Conservation (phyloP, 2,113 vertebrate genomes). For the Hyperopisus bebe region DNA sequence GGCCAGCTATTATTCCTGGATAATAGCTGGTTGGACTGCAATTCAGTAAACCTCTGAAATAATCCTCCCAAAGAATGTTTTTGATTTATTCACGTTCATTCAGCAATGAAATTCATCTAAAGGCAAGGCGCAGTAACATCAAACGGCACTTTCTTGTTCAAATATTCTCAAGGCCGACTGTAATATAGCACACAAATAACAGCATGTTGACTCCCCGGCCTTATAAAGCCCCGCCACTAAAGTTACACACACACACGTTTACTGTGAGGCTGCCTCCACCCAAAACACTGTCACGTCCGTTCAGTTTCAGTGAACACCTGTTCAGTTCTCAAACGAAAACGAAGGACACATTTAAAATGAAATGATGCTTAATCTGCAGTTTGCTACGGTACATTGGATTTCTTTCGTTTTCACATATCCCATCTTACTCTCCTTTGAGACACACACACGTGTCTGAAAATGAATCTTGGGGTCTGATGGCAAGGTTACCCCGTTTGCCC, state of each 20-base stretch:
- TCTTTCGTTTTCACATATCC: not conserved
- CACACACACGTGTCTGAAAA: too few species aligned
- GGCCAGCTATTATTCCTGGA: not conserved
- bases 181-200: not conserved
- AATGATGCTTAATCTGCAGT: not conserved
- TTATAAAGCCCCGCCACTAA: not conserved
- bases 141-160: not conserved
- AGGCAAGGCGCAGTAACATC: not conserved
- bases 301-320: not conserved
- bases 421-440: not conserved
- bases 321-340: not conserved
- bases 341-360: not conserved
- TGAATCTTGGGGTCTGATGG: too few species aligned
- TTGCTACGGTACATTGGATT: not conserved
- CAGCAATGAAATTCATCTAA: slow-evolving; percentile 1
- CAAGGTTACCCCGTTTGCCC: not conserved
- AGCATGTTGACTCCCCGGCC: not conserved
- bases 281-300: not conserved
- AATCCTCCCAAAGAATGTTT: not conserved
- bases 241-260: not conserved
- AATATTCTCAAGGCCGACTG: not conserved
- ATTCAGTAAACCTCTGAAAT: not conserved
- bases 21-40: not conserved
- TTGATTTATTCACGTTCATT: not conserved
- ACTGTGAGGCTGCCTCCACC: not conserved